A percentile compares a stretch with the other conserved stretches of the same genome.
phyloP scores from a whole-genome alignment of 2,113 vertebrate species.

The human region GRCh38 chr20:55250001-55250500 shows the following conservation, averaged over 20 bases:
- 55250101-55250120: background rate
- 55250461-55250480: too few species aligned
- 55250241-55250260: background rate
- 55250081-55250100: background rate
- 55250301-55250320: too few species aligned
- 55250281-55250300: background rate
- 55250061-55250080: constrained; percentile 52
- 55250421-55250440: too few species aligned
- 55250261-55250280: background rate
- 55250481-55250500: too few species aligned
- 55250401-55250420: too few species aligned
- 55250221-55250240: background rate
- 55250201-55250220: background rate
- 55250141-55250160: background rate
- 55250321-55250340: too few species aligned
- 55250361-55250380: too few species aligned
- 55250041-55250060: constrained; percentile 59
- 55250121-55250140: background rate
- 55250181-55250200: background rate
- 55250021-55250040: constrained; percentile 33
- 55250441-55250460: too few species aligned
- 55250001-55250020: constrained; percentile 58
- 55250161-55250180: constrained; percentile 43
- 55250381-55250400: too few species aligned
- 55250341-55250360: too few species aligned